Conservation (phyloP, 2,113 vertebrate genomes). For the Catharus bicknelli region DNA sequence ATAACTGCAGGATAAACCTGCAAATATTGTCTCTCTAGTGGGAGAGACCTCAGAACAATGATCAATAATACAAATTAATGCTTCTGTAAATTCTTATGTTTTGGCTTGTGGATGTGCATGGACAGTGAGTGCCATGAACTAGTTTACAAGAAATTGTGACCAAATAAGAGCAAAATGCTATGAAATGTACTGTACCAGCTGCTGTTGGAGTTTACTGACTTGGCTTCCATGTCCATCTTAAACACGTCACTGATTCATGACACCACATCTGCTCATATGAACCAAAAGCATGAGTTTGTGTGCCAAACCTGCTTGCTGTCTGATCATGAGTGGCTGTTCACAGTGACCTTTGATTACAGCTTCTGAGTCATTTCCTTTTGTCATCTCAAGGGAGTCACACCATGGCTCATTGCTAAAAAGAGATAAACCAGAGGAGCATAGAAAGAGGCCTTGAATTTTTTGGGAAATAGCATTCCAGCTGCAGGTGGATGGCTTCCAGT, state of each 20-base stretch:
- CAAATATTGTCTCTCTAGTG: slow-evolving; percentile 43
- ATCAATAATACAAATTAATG: slow-evolving; percentile 29
- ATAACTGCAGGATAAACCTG: slow-evolving; percentile 62
- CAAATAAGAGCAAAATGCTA: slow-evolving; percentile 76
- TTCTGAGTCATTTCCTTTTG: slow-evolving; percentile 76
- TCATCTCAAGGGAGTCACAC: slow-evolving; percentile 94
- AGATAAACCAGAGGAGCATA: slow-evolving; percentile 72
- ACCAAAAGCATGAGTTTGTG: slow-evolving; percentile 87
- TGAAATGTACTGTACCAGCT: slow-evolving; percentile 72
- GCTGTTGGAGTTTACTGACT: slow-evolving; percentile 57
- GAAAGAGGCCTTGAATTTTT: slow-evolving; percentile 81
- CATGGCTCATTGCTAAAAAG: slow-evolving; percentile 97
- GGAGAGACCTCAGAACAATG: slow-evolving; percentile 8
- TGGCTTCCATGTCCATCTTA: slow-evolving; percentile 68
- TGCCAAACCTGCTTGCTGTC: slow-evolving; percentile 78
- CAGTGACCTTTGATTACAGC: slow-evolving; percentile 59
- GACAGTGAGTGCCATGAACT: slow-evolving; percentile 72
- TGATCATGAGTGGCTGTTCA: slow-evolving; percentile 66
- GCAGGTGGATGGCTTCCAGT: slow-evolving; percentile 73
- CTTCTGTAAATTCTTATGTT: slow-evolving; percentile 58
- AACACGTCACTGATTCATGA: slow-evolving; percentile 54
- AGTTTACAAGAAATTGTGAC: slow-evolving; percentile 82
- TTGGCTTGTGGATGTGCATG: slow-evolving; percentile 79
- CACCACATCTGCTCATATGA: slow-evolving; percentile 68
- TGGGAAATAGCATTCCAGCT: slow-evolving; percentile 71